Evolutionary conservation across 2,888 invertebrate species (phyloP).

Genomic region (Orchesellides sinensis): DNA sequence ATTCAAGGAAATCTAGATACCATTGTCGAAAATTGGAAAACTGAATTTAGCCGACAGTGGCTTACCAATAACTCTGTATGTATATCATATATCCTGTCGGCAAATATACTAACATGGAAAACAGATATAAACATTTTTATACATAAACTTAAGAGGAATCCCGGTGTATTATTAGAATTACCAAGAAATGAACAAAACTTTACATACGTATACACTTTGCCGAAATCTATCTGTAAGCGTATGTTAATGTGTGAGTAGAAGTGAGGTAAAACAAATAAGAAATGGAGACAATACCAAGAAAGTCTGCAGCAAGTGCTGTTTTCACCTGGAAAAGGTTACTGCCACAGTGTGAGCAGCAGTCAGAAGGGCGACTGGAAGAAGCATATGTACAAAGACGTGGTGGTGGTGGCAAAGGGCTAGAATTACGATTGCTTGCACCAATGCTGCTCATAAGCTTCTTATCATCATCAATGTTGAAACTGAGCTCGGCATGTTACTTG

Average conservation of each 20-base stretch:
- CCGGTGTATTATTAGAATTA: no score
- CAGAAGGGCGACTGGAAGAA: no score
- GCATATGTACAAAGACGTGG: neutral
- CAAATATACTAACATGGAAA: no score
- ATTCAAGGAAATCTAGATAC: no score
- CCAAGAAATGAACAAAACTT: constrained; percentile 32
- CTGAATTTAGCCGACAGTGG: no score
- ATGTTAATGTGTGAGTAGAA: constrained; percentile 32
- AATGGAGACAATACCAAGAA: constrained; percentile 34
- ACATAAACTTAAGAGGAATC: no score
- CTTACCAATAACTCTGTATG: no score
- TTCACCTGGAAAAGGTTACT: constrained; percentile 40
- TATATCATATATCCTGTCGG: no score
- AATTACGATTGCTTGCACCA: constrained; percentile 6
- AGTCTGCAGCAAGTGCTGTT: neutral
- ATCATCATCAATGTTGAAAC: constrained; percentile 37
- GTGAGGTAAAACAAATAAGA: constrained; percentile 7
- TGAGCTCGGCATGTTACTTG: constrained; percentile 74
- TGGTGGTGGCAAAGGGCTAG: neutral
- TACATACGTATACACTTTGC: constrained; percentile 42
- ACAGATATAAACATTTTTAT: no score
- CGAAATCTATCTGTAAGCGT: constrained; percentile 24
- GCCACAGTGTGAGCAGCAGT: neutral
- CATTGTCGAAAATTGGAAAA: no score
- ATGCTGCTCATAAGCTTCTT: constrained; percentile 32